Percentiles rank a stretch among this genome's conserved stretches.
Evolutionary conservation across 2,113 vertebrate species (phyloP).

Genomic region (Lepisosteus oculatus): DNA sequence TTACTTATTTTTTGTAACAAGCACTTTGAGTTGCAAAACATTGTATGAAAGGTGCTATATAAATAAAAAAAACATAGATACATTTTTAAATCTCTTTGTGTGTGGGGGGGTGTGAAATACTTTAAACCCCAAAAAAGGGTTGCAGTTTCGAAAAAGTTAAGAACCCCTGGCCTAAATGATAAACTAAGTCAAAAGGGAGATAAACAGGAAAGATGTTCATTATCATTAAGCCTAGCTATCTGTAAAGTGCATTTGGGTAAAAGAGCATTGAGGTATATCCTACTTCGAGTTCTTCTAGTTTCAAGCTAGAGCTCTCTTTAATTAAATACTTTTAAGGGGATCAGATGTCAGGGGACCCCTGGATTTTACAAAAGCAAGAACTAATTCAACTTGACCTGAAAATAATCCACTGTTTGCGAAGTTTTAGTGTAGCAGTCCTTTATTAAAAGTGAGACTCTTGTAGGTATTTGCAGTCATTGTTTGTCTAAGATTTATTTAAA

Average conservation of each 20-base stretch:
- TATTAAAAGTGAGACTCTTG: conserved; percentile 23
- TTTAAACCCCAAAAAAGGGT: no score
- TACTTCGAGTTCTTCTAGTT: conserved; percentile 5
- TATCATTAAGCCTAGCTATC: background rate
- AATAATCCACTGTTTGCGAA: conserved; percentile 34
- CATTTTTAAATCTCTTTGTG: no score
- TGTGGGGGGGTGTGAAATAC: no score
- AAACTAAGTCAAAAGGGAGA: background rate
- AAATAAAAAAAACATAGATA: no score
- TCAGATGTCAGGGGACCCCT: conserved; percentile 18
- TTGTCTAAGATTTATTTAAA: no score
- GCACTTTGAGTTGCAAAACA: no score
- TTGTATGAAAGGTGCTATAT: no score
- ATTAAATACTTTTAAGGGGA: conserved; percentile 27
- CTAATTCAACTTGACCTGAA: conserved; percentile 33
- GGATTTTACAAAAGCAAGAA: conserved; percentile 22
- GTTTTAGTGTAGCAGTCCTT: conserved; percentile 24
- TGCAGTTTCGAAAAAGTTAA: no score
- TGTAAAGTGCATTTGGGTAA: background rate
- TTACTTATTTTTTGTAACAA: no score
- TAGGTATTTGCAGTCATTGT: no score
- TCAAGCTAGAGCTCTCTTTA: conserved; percentile 21
- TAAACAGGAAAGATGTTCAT: background rate
- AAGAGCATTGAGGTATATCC: background rate
- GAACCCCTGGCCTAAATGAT: background rate